phyloP scores from a whole-genome alignment of 2,113 vertebrate species.

The Echinops telfairi region DNA sequence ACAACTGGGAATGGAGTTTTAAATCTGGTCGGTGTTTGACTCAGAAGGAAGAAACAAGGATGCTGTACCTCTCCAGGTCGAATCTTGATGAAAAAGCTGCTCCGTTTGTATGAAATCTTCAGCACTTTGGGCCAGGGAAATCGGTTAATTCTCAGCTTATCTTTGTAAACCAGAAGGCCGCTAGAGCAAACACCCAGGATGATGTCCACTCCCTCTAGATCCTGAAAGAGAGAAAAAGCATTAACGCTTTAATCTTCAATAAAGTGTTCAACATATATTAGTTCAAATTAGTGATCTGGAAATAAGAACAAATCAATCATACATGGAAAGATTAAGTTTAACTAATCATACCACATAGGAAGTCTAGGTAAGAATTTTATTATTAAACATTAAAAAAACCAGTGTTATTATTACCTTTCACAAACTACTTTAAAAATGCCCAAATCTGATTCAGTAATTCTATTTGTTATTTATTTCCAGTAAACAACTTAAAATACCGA shows the following conservation, averaged over 20 bases:
- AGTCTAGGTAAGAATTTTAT: neutral
- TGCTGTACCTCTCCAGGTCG: slow-evolving; percentile 94
- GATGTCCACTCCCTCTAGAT: slow-evolving; percentile 97
- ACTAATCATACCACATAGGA: neutral
- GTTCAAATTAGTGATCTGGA: slow-evolving; percentile 16
- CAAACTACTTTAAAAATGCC: slow-evolving; percentile 15
- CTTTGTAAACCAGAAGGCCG: slow-evolving; percentile 98
- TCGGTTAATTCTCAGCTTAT: slow-evolving; percentile 98
- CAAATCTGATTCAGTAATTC: slow-evolving; percentile 22
- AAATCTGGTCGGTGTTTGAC: neutral
- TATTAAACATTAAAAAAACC: neutral
- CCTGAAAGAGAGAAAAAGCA: slow-evolving; percentile 86
- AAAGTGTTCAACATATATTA: neutral
- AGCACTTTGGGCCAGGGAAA: slow-evolving; percentile 99
- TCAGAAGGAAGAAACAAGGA: neutral
- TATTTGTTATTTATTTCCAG: neutral
- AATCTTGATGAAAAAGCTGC: slow-evolving; percentile 99
- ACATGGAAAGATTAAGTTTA: slow-evolving; percentile 16
- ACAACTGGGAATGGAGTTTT: slow-evolving; percentile 25
- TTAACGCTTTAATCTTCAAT: slow-evolving; percentile 49
- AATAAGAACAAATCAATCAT: neutral
- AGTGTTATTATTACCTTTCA: neutral
- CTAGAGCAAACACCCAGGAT: slow-evolving; percentile 97
- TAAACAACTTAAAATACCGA: slow-evolving; percentile 20
- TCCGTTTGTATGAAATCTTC: slow-evolving; percentile 98